Evolutionary conservation across 1,140 invertebrate genomes (phyloP).

Genomic region (Drosophila funebris): DNA sequence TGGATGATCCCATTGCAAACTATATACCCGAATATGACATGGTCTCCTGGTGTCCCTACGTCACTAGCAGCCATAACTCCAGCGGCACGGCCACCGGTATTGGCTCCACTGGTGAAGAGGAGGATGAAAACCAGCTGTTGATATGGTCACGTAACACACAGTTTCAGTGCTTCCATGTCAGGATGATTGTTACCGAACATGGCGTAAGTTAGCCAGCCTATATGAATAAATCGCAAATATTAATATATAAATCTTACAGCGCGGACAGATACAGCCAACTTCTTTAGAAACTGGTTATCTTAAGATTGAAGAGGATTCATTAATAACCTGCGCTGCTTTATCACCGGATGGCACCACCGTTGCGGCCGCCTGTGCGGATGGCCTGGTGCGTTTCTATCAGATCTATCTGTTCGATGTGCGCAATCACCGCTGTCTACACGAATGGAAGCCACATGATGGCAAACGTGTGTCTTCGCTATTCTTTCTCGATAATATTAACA

Average conservation of each 20-base stretch:
- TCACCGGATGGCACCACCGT: constrained; percentile 96
- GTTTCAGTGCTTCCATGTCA: constrained; percentile 76
- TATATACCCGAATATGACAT: constrained; percentile 83
- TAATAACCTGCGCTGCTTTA: constrained; percentile 94
- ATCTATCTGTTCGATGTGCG: constrained; percentile 86
- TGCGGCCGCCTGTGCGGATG: constrained; percentile 94
- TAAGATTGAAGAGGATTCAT: constrained; percentile 88
- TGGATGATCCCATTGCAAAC: constrained; percentile 82
- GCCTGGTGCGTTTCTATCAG: constrained; percentile 96
- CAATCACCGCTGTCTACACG: constrained; percentile 91
- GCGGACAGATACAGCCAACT: constrained; percentile 77
- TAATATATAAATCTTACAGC: constrained; percentile 28
- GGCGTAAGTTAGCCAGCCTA: constrained; percentile 63
- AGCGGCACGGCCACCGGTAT: constrained; percentile 83
- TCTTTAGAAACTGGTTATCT: constrained; percentile 86
- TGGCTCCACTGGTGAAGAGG: constrained; percentile 84
- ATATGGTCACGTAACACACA: constrained; percentile 91
- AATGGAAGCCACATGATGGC: constrained; percentile 95
- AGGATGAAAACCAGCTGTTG: constrained; percentile 91
- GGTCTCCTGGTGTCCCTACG: constrained; percentile 96
- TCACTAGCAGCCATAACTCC: constrained; percentile 84
- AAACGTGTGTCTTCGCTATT: constrained; percentile 93
- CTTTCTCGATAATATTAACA: constrained; percentile 96
- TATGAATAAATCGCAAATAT: background rate
- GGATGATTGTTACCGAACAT: constrained; percentile 70